Conservation (phyloP, 2,888 invertebrate species). For the Kryphioiulus occultus region DNA sequence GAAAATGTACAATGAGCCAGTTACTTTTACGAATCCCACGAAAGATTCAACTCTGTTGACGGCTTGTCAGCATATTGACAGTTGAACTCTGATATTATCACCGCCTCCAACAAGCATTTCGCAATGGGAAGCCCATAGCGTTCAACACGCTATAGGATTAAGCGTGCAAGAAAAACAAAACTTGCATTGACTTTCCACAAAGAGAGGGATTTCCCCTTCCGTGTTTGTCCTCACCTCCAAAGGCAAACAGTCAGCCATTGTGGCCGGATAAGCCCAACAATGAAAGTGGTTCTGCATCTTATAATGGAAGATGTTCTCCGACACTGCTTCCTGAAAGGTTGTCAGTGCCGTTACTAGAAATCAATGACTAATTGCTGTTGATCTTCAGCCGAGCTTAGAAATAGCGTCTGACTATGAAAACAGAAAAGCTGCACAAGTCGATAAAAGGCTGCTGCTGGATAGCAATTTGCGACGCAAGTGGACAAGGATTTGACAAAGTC, state of each 20-base stretch:
- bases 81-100: no score
- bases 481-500: not conserved
- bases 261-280: not conserved
- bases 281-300: not conserved
- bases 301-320: not conserved
- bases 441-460: not conserved
- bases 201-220: not conserved
- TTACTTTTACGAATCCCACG: no score
- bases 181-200: not conserved
- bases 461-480: not conserved
- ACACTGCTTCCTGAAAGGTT: not conserved
- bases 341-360: not conserved
- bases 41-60: no score
- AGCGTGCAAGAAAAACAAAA: not conserved
- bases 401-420: not conserved
- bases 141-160: no score
- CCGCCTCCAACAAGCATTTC: no score
- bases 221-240: not conserved
- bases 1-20: no score
- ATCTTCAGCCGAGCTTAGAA: constrained; percentile 5
- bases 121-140: no score
- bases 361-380: constrained; percentile 5
- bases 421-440: not conserved
- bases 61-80: no score
- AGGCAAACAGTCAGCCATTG: not conserved